phyloP scores from a whole-genome alignment of 2,113 vertebrate genomes.

The Ceyx melanurus region DNA sequence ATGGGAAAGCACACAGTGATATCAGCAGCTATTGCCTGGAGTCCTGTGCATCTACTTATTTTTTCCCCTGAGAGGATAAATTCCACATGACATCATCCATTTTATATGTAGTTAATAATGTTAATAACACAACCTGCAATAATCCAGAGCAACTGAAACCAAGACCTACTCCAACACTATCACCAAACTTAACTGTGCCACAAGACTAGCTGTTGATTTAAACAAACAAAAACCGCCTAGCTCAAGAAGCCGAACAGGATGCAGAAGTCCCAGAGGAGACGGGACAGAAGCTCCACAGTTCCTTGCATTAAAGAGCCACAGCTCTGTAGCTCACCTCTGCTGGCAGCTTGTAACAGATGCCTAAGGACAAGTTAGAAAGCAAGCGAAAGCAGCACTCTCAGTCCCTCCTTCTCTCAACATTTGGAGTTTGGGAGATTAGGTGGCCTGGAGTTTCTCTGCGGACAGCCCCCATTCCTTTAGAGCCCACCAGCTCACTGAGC shows the following conservation, averaged over 20 bases:
- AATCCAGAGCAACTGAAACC: not conserved
- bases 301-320: not conserved
- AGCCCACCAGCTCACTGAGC: not conserved
- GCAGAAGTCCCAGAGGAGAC: not conserved
- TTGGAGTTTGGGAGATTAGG: not conserved
- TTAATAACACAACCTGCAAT: not conserved
- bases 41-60: not conserved
- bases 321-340: not conserved
- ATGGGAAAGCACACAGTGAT: not conserved
- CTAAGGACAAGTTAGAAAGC: not conserved
- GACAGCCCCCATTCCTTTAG: not conserved
- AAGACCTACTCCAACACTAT: not conserved
- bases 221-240: not conserved
- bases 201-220: not conserved
- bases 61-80: not conserved
- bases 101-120: not conserved
- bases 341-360: not conserved
- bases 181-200: not conserved
- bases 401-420: not conserved
- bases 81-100: not conserved
- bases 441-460: not conserved
- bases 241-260: not conserved
- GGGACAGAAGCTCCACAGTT: rapidly evolving
- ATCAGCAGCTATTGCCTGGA: not conserved
- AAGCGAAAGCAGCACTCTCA: not conserved